phyloP scores from a whole-genome alignment of 2,797 vertebrate species.

The Gallinago stenura region DNA sequence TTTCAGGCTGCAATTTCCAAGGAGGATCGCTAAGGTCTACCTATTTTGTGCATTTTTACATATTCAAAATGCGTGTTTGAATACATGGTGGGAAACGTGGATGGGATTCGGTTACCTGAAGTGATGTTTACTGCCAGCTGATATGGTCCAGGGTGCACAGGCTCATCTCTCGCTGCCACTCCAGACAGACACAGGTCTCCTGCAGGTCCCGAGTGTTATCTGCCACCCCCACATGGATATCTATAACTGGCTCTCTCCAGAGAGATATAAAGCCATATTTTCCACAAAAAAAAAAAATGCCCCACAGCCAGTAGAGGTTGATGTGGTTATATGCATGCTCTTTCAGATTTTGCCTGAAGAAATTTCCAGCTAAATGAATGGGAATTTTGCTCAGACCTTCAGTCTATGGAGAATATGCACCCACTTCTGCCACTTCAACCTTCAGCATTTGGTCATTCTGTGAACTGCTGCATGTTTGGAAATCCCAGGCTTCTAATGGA shows the following conservation, averaged over 20 bases:
- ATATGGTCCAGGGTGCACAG: background rate
- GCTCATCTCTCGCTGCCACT: background rate
- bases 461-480: background rate
- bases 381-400: background rate
- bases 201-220: background rate
- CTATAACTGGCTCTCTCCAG: background rate
- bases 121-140: background rate
- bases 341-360: background rate
- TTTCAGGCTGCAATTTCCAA: background rate
- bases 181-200: background rate
- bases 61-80: background rate
- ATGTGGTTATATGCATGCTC: background rate
- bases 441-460: background rate
- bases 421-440: background rate
- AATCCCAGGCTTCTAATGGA: background rate
- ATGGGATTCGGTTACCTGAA: background rate
- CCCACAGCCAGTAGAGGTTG: background rate
- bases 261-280: background rate
- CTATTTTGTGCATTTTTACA: background rate
- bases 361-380: background rate
- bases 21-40: background rate
- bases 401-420: background rate
- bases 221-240: background rate
- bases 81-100: background rate
- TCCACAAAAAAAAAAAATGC: background rate